Evolutionary conservation across 2,888 invertebrate genomes (phyloP).

Genomic region (Teinopalpus imperialis): DNA sequence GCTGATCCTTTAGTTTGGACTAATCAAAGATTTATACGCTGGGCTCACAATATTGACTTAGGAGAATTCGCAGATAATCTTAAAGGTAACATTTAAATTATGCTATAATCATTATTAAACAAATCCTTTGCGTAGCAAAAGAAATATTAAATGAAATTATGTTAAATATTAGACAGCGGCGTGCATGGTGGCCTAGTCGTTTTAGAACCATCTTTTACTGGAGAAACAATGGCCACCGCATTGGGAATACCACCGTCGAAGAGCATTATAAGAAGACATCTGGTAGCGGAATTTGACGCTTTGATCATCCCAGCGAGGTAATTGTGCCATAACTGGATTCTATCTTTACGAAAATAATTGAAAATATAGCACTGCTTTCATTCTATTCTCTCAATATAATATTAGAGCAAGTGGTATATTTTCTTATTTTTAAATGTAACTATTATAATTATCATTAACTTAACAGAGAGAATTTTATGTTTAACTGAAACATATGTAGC

Average conservation of each 20-base stretch:
- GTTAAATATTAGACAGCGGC: constrained; percentile 88
- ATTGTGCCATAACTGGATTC: too few species aligned
- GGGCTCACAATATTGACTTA: constrained; percentile 96
- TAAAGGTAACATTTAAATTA: constrained; percentile 83
- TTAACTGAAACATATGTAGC: too few species aligned
- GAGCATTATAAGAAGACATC: constrained; percentile 95
- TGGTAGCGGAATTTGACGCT: constrained; percentile 94
- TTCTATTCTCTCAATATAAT: not conserved
- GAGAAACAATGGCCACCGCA: constrained; percentile 96
- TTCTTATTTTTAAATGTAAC: not conserved
- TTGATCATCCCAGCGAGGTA: constrained; percentile 96
- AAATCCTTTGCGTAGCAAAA: too few species aligned
- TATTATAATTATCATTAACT: too few species aligned
- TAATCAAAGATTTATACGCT: constrained; percentile 95
- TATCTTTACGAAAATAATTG: too few species aligned
- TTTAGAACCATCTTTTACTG: constrained; percentile 95
- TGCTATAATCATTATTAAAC: not conserved
- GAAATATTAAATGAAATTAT: constrained; percentile 21
- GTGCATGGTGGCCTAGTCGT: constrained; percentile 97
- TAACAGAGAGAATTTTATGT: too few species aligned
- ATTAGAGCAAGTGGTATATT: constrained; percentile 7
- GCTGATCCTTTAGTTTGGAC: constrained; percentile 98
- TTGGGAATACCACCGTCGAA: constrained; percentile 95
- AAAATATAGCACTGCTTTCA: constrained; percentile 21
- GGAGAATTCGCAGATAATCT: constrained; percentile 96